Evolutionary conservation across 1,140 invertebrate species (phyloP).

Genomic region (Euschistus heros): DNA sequence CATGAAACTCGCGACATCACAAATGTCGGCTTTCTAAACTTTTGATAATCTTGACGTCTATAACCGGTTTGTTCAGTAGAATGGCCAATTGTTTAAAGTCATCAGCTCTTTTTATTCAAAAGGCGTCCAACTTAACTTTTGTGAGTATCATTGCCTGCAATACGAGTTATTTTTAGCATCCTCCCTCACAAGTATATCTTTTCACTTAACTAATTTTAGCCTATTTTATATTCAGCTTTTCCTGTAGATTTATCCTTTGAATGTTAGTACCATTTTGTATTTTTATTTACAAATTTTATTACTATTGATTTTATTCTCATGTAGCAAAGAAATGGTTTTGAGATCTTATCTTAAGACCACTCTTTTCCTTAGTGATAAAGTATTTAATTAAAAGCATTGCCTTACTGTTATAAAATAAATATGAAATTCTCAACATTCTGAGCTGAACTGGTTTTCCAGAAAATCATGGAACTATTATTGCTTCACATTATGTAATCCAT

Average conservation of each 20-base stretch:
- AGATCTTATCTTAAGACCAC: no score
- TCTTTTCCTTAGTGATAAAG: no score
- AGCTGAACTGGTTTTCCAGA: no score
- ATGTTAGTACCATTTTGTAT: background rate
- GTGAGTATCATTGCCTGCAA: background rate
- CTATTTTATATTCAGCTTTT: background rate
- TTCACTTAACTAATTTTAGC: background rate
- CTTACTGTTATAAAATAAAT: no score
- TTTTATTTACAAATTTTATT: background rate
- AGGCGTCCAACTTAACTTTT: background rate
- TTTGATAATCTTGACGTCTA: background rate
- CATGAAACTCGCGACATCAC: background rate
- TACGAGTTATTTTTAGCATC: no score
- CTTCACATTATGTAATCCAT: no score
- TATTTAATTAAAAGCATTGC: no score
- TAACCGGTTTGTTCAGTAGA: background rate
- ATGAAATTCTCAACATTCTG: no score
- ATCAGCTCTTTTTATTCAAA: background rate
- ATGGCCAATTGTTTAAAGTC: conserved; percentile 1
- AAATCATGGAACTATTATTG: no score
- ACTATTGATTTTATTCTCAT: no score
- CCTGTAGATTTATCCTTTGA: background rate
- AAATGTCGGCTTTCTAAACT: conserved; percentile 11
- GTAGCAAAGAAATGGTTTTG: no score
- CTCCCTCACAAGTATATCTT: background rate